phyloP scores from a whole-genome alignment of 2,888 invertebrate species.

The Orthosia incerta region DNA sequence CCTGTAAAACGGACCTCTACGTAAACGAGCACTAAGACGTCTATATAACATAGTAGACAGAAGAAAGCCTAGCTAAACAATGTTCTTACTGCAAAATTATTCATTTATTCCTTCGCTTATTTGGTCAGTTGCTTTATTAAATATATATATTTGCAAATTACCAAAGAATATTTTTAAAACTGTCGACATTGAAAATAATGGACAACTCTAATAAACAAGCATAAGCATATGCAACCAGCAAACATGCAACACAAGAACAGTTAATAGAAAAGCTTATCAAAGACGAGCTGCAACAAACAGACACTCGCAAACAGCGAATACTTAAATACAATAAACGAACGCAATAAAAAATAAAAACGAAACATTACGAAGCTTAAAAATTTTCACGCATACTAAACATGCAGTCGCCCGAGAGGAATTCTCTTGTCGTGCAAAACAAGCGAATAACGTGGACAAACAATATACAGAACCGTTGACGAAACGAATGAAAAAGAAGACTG shows the following conservation, averaged over 20 bases:
- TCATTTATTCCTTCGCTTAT: neutral
- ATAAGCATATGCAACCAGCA: neutral
- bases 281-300: constrained; percentile 58
- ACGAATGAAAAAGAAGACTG: constrained; percentile 84
- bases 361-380: constrained; percentile 83
- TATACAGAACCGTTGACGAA: constrained; percentile 84
- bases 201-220: constrained; percentile 4
- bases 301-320: constrained; percentile 74
- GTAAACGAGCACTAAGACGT: neutral
- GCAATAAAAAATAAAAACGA: constrained; percentile 67
- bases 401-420: constrained; percentile 82
- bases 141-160: neutral
- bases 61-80: neutral
- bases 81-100: neutral
- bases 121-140: neutral
- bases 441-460: constrained; percentile 84
- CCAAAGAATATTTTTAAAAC: neutral
- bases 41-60: neutral
- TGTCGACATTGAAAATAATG: constrained; percentile 10
- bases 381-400: constrained; percentile 86
- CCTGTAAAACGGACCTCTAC: too few species aligned
- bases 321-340: constrained; percentile 75
- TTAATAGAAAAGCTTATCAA: constrained; percentile 30
- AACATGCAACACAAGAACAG: constrained; percentile 25
- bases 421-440: constrained; percentile 72